These are phyloP conservation scores for Megaptera novaeangliae DNA, from an alignment of 2,113 vertebrate genomes.

Conservation along the genomic window DNA sequence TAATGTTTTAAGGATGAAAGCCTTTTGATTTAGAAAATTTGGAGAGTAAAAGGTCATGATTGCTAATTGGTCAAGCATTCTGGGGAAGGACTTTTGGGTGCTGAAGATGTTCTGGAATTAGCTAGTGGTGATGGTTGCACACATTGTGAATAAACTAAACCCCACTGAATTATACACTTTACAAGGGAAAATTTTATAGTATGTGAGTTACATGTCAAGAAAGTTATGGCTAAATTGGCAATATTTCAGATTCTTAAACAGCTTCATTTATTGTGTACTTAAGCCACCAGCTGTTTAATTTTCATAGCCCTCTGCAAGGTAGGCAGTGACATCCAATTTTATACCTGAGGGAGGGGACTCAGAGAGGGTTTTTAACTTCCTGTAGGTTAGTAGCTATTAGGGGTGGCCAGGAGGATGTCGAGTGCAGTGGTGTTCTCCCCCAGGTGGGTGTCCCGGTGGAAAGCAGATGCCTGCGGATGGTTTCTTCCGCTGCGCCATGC, in stretches of 20 bases:
- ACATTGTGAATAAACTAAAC: neutral
- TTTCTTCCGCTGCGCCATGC: neutral
- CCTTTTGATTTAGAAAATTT: conserved; percentile 45
- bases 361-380: neutral
- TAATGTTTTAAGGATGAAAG: neutral
- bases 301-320: neutral
- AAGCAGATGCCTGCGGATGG: neutral
- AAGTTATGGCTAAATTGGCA: conserved; percentile 45
- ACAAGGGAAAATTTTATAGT: neutral
- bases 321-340: neutral
- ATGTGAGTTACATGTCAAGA: neutral
- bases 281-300: neutral
- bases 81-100: neutral
- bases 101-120: neutral
- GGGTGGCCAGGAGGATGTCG: neutral
- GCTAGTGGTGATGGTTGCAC: neutral
- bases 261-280: neutral
- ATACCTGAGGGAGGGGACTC: neutral
- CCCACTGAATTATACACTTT: neutral
- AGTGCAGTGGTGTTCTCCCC: neutral
- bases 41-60: conserved; percentile 43
- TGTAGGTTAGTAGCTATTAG: neutral
- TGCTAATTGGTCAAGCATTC: neutral
- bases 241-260: conserved; percentile 22
- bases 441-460: neutral